phyloP scores from a whole-genome alignment of 2,888 invertebrate genomes.

The Lycocerus yunnanus region DNA sequence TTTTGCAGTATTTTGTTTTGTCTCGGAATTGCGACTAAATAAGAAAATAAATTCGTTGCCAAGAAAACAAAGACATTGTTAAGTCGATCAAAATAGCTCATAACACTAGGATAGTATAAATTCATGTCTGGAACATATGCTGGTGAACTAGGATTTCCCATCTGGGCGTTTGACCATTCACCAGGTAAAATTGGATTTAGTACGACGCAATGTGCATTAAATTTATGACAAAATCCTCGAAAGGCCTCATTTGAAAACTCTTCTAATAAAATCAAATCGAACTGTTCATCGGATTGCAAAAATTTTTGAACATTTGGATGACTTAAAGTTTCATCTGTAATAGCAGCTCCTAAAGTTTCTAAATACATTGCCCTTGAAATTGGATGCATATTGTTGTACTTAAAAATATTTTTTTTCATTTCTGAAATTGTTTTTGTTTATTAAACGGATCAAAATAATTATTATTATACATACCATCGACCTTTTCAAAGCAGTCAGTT shows the following conservation, averaged over 20 bases:
- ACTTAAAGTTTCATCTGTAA: conserved; percentile 26
- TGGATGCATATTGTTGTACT: background rate
- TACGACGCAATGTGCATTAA: conserved; percentile 49
- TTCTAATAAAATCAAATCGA: conserved; percentile 56
- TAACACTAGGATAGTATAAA: conserved; percentile 52
- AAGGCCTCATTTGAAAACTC: conserved; percentile 58
- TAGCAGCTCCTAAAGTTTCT: background rate
- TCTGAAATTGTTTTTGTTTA: background rate
- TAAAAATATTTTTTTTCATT: background rate
- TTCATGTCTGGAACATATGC: conserved; percentile 59
- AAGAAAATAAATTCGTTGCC: conserved; percentile 24
- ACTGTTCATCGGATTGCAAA: conserved; percentile 45
- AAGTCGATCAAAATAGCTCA: conserved; percentile 61
- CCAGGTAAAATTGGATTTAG: conserved; percentile 56
- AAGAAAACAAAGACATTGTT: conserved; percentile 54
- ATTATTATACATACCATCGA: background rate
- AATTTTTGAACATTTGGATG: conserved; percentile 42
- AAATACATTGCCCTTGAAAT: background rate
- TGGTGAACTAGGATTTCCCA: conserved; percentile 58
- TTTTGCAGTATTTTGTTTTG: conserved; percentile 38
- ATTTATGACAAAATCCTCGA: conserved; percentile 50
- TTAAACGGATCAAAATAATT: background rate
- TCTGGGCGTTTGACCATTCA: conserved; percentile 55
- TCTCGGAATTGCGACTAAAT: conserved; percentile 27
- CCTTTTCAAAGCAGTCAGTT: background rate